Percentiles rank a stretch among this genome's conserved stretches.
Evolutionary conservation across 2,888 invertebrate genomes (phyloP).

Genomic region (Carabus problematicus): DNA sequence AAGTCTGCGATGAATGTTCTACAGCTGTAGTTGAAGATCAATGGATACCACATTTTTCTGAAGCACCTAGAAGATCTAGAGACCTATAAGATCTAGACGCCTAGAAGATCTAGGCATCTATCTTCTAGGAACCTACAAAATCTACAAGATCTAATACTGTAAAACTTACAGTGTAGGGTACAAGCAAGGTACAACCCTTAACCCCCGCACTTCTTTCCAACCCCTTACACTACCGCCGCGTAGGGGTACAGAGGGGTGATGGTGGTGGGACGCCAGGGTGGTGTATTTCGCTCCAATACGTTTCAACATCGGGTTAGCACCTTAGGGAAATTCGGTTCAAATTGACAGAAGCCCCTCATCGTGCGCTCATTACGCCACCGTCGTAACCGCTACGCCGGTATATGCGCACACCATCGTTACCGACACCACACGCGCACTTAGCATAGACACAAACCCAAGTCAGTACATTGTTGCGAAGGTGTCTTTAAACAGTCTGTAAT

Average conservation of each 20-base stretch:
- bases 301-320: background rate
- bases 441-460: background rate
- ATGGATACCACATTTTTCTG: too few relatives aligned
- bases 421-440: background rate
- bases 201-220: background rate
- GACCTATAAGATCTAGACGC: too few relatives aligned
- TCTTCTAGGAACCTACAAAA: too few relatives aligned
- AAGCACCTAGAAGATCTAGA: too few relatives aligned
- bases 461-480: too few relatives aligned
- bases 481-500: too few relatives aligned
- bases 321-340: slow-evolving; percentile 5
- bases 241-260: background rate
- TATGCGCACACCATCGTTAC: background rate
- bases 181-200: background rate
- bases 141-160: background rate
- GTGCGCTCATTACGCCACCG: slow-evolving; percentile 1
- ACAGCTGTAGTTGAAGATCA: too few relatives aligned
- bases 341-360: background rate
- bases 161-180: background rate
- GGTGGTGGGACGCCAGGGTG: background rate
- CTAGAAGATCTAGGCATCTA: too few relatives aligned
- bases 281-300: too few relatives aligned
- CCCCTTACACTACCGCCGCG: background rate
- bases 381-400: background rate
- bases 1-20: too few relatives aligned